Conservation (phyloP, 1,140 invertebrate species). For the Galleria mellonella region DNA sequence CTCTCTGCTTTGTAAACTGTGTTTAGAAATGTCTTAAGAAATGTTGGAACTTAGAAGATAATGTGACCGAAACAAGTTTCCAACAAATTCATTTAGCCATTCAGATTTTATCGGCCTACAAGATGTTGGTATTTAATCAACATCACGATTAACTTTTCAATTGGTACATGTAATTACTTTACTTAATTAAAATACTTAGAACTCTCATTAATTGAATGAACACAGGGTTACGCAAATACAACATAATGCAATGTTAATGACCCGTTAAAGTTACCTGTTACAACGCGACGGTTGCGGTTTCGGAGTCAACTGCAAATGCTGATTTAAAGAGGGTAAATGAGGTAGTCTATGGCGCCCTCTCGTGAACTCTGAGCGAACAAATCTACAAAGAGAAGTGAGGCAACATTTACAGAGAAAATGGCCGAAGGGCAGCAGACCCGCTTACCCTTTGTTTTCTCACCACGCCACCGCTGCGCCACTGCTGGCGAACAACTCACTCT, state of each 20-base stretch:
- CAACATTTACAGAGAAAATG: constrained; percentile 62
- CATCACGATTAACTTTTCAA: constrained; percentile 8
- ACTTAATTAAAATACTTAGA: constrained; percentile 15
- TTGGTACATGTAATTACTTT: constrained; percentile 10
- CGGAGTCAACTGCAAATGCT: constrained; percentile 45
- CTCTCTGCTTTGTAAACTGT: too few species aligned
- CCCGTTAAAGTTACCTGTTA: constrained; percentile 52
- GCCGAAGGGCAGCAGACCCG: constrained; percentile 45
- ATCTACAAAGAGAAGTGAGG: constrained; percentile 53
- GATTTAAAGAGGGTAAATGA: constrained; percentile 48
- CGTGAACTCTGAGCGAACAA: constrained; percentile 42
- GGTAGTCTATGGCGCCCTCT: constrained; percentile 44
- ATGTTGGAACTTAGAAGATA: too few species aligned
- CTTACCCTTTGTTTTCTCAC: constrained; percentile 58
- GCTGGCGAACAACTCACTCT: constrained; percentile 29
- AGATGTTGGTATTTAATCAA: background rate
- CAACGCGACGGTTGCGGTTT: constrained; percentile 36
- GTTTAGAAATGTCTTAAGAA: too few species aligned
- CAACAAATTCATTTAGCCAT: too few species aligned
- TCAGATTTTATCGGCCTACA: too few species aligned
- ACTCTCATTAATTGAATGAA: constrained; percentile 27
- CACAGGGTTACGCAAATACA: constrained; percentile 23
- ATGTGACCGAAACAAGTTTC: too few species aligned
- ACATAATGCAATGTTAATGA: constrained; percentile 45
- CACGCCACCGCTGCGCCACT: constrained; percentile 21